These are phyloP conservation scores for Axinella damicornis DNA, from an alignment of 37 sponge, comb jelly and placozoan species.

Conservation along the genomic window DNA sequence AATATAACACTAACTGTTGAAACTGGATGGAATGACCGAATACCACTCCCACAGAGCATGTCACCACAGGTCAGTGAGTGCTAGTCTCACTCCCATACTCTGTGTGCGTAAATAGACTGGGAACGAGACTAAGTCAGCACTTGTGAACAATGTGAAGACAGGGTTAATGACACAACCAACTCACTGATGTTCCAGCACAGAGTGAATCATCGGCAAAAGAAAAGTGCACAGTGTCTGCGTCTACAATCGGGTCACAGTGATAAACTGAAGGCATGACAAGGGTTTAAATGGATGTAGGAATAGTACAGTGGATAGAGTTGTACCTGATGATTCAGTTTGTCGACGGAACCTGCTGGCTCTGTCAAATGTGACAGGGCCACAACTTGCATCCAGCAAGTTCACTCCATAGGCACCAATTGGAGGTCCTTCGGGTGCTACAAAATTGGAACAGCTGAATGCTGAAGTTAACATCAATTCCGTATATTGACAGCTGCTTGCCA, in stretches of 20 bases:
- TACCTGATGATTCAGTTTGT: not conserved
- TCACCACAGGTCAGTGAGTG: too few relatives aligned
- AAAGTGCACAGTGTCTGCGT: too few relatives aligned
- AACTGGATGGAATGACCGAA: not conserved
- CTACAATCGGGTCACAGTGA: too few relatives aligned
- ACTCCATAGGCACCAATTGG: slow-evolving; percentile 40
- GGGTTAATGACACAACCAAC: not conserved
- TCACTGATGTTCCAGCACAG: not conserved
- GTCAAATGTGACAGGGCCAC: slow-evolving; percentile 26
- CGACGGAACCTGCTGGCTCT: slow-evolving; percentile 18
- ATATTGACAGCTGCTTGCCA: not conserved
- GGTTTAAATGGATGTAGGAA: too few relatives aligned
- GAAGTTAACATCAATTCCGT: too few relatives aligned
- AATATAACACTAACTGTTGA: too few relatives aligned
- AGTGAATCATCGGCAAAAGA: too few relatives aligned
- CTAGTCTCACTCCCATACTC: too few relatives aligned
- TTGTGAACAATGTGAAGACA: not conserved
- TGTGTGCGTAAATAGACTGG: too few relatives aligned
- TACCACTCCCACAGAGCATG: too few relatives aligned
- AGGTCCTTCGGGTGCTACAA: slow-evolving; percentile 26
- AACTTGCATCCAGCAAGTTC: not conserved
- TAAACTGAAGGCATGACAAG: too few relatives aligned
- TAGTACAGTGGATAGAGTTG: too few relatives aligned
- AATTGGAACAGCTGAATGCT: not conserved
- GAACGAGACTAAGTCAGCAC: not conserved